Base-by-base conservation (phyloP, 2,797 vertebrate genomes). In the Siniperca undulata region DNA sequence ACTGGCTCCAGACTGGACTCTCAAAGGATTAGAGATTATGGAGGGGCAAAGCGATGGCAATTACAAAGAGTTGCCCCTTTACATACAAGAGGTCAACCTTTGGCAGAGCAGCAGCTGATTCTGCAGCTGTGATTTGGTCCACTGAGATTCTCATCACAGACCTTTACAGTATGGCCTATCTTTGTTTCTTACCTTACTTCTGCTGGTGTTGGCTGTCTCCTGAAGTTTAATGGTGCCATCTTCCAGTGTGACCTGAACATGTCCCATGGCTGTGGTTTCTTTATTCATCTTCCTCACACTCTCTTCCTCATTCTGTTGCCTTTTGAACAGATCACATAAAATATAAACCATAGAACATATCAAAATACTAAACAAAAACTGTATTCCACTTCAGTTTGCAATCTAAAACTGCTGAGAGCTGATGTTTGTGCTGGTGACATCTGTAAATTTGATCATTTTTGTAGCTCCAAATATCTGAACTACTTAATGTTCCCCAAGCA, bases 301-400 rank as follows among this genome's bases (percentile, higher is more conserved):
- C 61, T 81, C 78, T 6, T 38, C 69, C n/a, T 90, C 91, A 10
- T 80, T 69, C n/a, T 74, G 86, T 2, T 75, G 75, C 38, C 82
- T 86, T 76, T 62, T 60, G 22, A 48, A 73, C 24, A 81, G 19
- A 74, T 85, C 16, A 46, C 5, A 70, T 1, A 22, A 8, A 75
- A 38, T 34, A 40, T 36, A 38, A 74, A 3, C 17, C 3, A 64
- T 0, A 48, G 13, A 64, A 40, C 9, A 27, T 2, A 24, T 62
- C 2, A 75, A 38, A 70, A 62, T 16, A 60, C 24, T 14, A 14
- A 30, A 2, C 0, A 46, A 16, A 67, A 55, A 27, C 13, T 42
- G 3, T 7, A 30, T 62, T 20, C 20, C 34, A 38, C 46, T 24
- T 75, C 5, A 42, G 27, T 58, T 42, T 34, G 17, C 11, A 70